Evolutionary conservation across 2,113 vertebrate species (phyloP), one percentile per base, ranked within the genome.

Genomic region (Benthochromis sp.): DNA sequence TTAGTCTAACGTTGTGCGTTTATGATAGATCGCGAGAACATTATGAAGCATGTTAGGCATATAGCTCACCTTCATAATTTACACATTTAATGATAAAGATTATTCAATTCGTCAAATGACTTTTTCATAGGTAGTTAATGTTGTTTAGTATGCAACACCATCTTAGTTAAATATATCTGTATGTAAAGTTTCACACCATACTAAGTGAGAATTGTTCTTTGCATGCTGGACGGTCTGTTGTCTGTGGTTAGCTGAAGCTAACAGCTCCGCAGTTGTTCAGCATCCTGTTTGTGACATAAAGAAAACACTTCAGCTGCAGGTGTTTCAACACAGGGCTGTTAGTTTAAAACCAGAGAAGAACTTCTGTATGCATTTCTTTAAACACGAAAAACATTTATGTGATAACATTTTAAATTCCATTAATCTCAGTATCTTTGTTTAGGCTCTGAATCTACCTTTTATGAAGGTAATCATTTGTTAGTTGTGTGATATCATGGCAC

Each of bases 71-170:
- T 3, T 9, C 12, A 24, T 21, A 6, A 0, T 24, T 43, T 71
- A 43, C 66, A 43, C 66, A 6, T 71, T 71, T 71, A 43, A 0
- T 36, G 36, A 71, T 24, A 24, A 6, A 43, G 21, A 17, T 40
- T 6, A 6, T 43, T 43, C 7, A 0, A 0, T 69, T 13, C 8
- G 0, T 45, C 0, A 71, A 21, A 43, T 71, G 1, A 6, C 3
- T 0, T 71, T 40, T 66, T 38, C 0, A 38, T 5, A 66, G 34
- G 0, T 2, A 66, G 3, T 21, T 21, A 21, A 38, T 13, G 24
- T 27, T 27, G 0, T 57, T 57, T 27, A 69, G 19, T 0, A 4
- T 69, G n/a, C 17, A 38, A 66, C 36, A 4, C 8, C 13, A 45
- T 27, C 1, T 5, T 45, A 45, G 69, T 47, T 0, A 45, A 27